Evolutionary conservation across 30 jellyfish, hydroid and myxozoan species (phyloP).

Genomic region (Chironex yamaguchii): DNA sequence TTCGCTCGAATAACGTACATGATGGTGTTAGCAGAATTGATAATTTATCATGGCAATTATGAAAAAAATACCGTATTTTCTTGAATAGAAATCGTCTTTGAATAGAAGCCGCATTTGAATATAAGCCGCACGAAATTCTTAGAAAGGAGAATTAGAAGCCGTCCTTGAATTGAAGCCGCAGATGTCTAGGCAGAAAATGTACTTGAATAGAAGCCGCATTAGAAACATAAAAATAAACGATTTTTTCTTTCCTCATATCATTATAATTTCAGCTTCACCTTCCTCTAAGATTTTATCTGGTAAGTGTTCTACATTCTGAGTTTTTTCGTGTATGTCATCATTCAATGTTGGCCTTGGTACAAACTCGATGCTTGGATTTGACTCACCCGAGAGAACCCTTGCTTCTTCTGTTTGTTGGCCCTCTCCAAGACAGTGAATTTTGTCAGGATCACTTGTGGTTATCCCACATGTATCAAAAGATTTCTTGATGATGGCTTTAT

Average conservation of each 20-base stretch:
- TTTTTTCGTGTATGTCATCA: neutral
- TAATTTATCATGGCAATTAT: too few relatives aligned
- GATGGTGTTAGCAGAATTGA: too few relatives aligned
- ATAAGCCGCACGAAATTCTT: slow-evolving; percentile 12
- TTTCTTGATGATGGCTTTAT: slow-evolving; percentile 7
- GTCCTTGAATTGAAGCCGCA: slow-evolving; percentile 49
- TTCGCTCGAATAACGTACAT: too few relatives aligned
- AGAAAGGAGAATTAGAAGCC: too few relatives aligned
- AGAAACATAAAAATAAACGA: neutral
- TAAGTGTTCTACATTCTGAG: slow-evolving; percentile 14
- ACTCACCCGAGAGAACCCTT: slow-evolving; percentile 52
- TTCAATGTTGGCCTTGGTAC: slow-evolving; percentile 15
- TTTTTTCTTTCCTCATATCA: neutral
- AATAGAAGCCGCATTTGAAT: too few relatives aligned
- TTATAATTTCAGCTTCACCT: slow-evolving; percentile 16
- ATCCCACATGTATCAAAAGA: slow-evolving; percentile 52
- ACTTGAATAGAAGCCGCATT: too few relatives aligned
- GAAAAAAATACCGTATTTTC: too few relatives aligned
- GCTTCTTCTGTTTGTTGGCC: slow-evolving; percentile 80
- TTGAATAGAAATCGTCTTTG: too few relatives aligned
- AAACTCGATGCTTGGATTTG: slow-evolving; percentile 36
- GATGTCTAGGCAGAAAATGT: neutral
- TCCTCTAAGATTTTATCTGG: neutral
- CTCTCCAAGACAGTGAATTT: slow-evolving; percentile 53
- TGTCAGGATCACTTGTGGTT: slow-evolving; percentile 56